Base-by-base conservation (phyloP, 2,113 vertebrate species). In the Ifrita kowaldi region DNA sequence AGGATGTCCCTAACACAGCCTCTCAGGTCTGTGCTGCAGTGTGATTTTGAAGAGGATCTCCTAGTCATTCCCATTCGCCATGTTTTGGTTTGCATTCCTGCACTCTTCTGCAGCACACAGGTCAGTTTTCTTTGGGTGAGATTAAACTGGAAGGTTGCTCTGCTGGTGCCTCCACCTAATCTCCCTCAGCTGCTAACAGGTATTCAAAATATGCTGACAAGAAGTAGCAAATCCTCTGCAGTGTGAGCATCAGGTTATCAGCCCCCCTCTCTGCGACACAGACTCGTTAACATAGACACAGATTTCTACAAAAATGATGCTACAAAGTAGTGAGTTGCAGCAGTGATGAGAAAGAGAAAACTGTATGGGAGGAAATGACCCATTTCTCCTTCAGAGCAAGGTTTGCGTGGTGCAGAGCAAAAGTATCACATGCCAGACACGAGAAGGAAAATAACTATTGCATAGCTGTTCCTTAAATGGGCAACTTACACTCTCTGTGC, bases 381-480 rank as follows among this genome's bases (percentile, higher is more conserved):
- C 2, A 15, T 37, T 77, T 92, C 74, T 88, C 44, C 33, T 70
- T 70, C 60, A 60, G 39, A 81, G 21, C 28, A 74, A 59, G 32
- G 13, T 78, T 81, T 89, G 21, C 2, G 3, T 3, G 1, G 33
- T 52, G 35, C 76, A 84, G 21, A 74, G 83, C 10, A 63, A 63
- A 84, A 81, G 80, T 44, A 67, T 65, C 73, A 75, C 60, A 44
- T 64, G 52, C 15, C 44, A 84, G 80, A 67, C 35, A 56, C 0
- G 0, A 90, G 64, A 90, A 90, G 33, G 56, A 67, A 90, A 90
- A 80, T 26, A 70, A 63, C 21, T 55, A 47, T 78, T 78, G 35
- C 64, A 81, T 64, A 89, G 56, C 69, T 81, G 47, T 46, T 64
- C 74, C 89, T 95, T 78, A 87, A 84, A 94, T 50, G 67, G 77